Conservation (phyloP, 1,140 invertebrate genomes). For the Hestina assimilis region DNA sequence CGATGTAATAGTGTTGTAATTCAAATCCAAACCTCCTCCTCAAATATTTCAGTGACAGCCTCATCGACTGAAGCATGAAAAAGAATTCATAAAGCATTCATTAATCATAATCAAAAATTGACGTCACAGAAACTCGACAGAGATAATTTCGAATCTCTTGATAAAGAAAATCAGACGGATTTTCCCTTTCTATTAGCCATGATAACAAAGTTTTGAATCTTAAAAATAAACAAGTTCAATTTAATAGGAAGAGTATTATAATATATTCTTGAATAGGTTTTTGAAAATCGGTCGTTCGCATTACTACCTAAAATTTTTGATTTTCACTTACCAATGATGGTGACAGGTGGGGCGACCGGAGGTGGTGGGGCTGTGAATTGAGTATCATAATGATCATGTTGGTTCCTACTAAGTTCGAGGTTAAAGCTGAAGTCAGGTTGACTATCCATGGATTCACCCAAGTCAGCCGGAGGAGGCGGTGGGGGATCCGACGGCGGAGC, state of each 20-base stretch:
- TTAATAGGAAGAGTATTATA: no score
- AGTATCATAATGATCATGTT: slow-evolving; percentile 86
- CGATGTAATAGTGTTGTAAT: slow-evolving; percentile 27
- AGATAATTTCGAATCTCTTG: no score
- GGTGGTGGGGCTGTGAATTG: slow-evolving; percentile 79
- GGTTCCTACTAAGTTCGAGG: slow-evolving; percentile 84
- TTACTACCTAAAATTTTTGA: no score
- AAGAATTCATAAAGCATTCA: slow-evolving; percentile 38
- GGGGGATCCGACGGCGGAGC: slow-evolving; percentile 70
- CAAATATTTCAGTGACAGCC: slow-evolving; percentile 63
- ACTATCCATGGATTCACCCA: slow-evolving; percentile 60
- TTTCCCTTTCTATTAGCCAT: no score
- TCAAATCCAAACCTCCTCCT: slow-evolving; percentile 67
- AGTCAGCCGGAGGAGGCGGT: slow-evolving; percentile 56
- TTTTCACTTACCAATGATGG: slow-evolving; percentile 77
- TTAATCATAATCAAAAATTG: slow-evolving; percentile 15
- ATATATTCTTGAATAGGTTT: no score
- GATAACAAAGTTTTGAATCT: no score
- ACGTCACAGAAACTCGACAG: no score
- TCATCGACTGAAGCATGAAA: slow-evolving; percentile 75
- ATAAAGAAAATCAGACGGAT: no score
- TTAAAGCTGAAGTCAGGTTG: slow-evolving; percentile 81
- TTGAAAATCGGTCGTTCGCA: no score
- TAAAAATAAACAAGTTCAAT: no score
- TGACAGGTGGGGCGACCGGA: slow-evolving; percentile 55